These are phyloP conservation scores for Anthonomus grandis DNA, from an alignment of 1,140 invertebrate genomes.

Conservation along the genomic window DNA sequence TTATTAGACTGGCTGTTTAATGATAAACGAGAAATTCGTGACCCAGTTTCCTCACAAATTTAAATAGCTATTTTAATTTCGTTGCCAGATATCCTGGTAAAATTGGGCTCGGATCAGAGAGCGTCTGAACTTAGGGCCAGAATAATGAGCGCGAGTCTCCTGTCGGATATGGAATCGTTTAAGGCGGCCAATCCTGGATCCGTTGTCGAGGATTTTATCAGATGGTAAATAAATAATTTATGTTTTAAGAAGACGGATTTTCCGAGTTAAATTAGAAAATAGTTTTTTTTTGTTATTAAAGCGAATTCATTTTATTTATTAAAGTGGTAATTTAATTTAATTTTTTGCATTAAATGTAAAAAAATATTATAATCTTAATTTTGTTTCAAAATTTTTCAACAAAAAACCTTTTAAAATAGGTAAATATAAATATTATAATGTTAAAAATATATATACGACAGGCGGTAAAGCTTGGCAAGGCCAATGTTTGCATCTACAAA, in stretches of 20 bases:
- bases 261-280: neutral
- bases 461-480: too few species aligned
- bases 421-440: too few species aligned
- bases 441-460: too few species aligned
- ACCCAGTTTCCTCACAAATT: neutral
- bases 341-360: too few species aligned
- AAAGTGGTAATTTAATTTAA: too few species aligned
- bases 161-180: slow-evolving; percentile 98
- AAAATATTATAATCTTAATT: too few species aligned
- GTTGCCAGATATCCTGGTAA: slow-evolving; percentile 69
- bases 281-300: too few species aligned
- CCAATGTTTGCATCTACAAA: too few species aligned
- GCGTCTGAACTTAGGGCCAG: slow-evolving; percentile 80
- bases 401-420: too few species aligned
- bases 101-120: slow-evolving; percentile 80
- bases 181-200: slow-evolving; percentile 96
- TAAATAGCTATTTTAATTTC: neutral
- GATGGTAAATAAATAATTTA: slow-evolving; percentile 60
- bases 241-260: neutral
- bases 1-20: neutral
- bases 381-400: too few species aligned
- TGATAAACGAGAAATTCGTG: too few species aligned
- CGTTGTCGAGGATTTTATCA: slow-evolving; percentile 92
- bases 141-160: slow-evolving; percentile 91
- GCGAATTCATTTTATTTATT: too few species aligned